These are phyloP conservation scores for Archilochus colubris DNA, from an alignment of 2,113 vertebrate species.

Conservation along the genomic window DNA sequence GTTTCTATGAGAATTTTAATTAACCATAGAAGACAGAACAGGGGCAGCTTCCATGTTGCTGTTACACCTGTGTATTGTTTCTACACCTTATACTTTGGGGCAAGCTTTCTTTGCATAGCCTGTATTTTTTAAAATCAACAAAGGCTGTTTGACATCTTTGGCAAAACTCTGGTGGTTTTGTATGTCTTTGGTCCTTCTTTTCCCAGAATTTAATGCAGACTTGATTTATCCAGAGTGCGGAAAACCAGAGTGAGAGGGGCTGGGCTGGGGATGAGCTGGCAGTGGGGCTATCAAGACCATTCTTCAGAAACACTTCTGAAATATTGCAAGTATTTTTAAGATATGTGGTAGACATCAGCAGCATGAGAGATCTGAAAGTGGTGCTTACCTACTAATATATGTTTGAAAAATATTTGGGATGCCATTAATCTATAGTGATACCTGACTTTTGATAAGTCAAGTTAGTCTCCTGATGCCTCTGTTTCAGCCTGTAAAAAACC, in stretches of 20 bases:
- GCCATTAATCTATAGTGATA: rapidly evolving
- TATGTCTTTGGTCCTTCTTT: neutral
- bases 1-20: conserved; percentile 56
- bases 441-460: neutral
- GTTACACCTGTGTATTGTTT: neutral
- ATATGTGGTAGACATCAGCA: neutral
- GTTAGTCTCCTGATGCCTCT: neutral
- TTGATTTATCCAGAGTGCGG: neutral
- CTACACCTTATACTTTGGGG: neutral
- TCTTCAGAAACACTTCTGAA: neutral
- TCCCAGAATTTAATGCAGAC: neutral
- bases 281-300: neutral
- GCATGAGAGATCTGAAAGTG: neutral
- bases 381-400: neutral
- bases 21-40: conserved; percentile 40
- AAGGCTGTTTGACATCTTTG: neutral
- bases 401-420: neutral
- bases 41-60: neutral
- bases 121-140: neutral
- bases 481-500: neutral
- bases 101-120: neutral
- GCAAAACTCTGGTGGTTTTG: neutral
- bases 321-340: neutral
- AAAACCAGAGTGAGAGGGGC: neutral
- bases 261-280: neutral